Evolutionary conservation across 2,113 vertebrate species (phyloP).

Genomic region (Gavialis gangeticus): DNA sequence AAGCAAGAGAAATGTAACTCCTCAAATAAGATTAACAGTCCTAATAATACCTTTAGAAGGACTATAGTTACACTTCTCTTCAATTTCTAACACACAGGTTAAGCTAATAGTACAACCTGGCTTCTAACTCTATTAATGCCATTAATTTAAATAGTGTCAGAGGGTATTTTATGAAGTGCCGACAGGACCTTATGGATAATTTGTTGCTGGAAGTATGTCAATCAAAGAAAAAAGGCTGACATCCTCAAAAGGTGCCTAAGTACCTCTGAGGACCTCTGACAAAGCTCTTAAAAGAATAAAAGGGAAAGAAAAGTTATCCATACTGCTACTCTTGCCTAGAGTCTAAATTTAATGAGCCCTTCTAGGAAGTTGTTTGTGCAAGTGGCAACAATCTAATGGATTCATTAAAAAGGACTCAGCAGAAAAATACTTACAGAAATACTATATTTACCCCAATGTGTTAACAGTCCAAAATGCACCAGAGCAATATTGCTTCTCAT

Average conservation of each 20-base stretch:
- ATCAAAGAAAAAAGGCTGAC: not conserved
- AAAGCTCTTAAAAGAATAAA: not conserved
- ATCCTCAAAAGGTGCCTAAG: not conserved
- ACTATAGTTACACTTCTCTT: not conserved
- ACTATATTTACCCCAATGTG: not conserved
- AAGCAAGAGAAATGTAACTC: not conserved
- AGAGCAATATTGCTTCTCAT: not conserved
- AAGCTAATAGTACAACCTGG: fast-evolving
- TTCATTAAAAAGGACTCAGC: not conserved
- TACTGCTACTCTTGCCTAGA: not conserved
- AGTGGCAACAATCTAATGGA: not conserved
- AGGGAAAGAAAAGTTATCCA: not conserved
- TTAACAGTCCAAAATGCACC: not conserved
- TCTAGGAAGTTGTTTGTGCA: not conserved
- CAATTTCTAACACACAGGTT: not conserved
- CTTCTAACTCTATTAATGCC: not conserved
- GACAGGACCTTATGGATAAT: not conserved
- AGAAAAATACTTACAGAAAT: not conserved
- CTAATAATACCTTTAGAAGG: not conserved
- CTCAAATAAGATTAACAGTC: not conserved
- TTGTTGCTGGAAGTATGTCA: not conserved
- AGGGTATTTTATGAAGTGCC: not conserved
- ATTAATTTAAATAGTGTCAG: not conserved
- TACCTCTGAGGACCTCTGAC: not conserved
- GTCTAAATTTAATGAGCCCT: not conserved